phyloP scores from a whole-genome alignment of 2,888 invertebrate genomes.

The Erannis defoliaria region DNA sequence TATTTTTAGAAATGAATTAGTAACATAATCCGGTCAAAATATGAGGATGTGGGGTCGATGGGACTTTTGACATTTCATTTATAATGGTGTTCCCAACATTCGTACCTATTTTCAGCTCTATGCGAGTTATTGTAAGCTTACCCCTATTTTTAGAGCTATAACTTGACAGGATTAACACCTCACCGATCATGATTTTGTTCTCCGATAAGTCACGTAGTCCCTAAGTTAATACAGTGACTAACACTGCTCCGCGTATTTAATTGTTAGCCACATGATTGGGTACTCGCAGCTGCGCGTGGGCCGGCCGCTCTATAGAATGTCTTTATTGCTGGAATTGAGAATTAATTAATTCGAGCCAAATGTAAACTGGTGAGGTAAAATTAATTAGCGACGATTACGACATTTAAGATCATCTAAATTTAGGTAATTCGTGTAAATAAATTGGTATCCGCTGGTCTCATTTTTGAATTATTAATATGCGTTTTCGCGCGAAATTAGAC shows the following conservation, averaged over 20 bases:
- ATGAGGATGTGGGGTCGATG: no score
- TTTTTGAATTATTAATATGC: no score
- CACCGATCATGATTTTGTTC: not conserved
- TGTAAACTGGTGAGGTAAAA: constrained; percentile 30
- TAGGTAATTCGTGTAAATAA: not conserved
- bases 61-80: no score
- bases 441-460: no score
- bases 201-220: constrained; percentile 31
- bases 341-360: constrained; percentile 39
- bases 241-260: constrained; percentile 21
- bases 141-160: no score
- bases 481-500: no score
- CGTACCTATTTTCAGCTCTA: no score
- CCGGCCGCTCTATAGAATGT: constrained; percentile 10
- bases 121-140: no score
- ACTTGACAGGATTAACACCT: no score
- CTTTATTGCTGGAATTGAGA: constrained; percentile 22
- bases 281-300: constrained; percentile 20
- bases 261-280: constrained; percentile 44
- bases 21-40: no score
- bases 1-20: constrained; percentile 7
- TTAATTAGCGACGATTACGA: constrained; percentile 28
- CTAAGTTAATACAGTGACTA: constrained; percentile 41
- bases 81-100: no score
- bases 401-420: constrained; percentile 9